Evolutionary conservation across 1,140 invertebrate species (phyloP).

Genomic region (Orussus abietinus): DNA sequence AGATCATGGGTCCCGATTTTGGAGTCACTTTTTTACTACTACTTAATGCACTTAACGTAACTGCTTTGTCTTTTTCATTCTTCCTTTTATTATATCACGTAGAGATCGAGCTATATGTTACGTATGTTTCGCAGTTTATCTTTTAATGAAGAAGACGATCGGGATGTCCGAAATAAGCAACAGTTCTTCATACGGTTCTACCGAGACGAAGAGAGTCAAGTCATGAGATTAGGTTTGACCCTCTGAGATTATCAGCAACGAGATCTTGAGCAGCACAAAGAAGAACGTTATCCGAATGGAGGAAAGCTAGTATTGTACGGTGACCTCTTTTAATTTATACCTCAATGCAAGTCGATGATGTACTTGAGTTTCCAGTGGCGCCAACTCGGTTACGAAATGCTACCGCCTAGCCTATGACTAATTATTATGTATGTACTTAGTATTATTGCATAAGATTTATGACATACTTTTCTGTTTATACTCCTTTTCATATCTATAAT

Average conservation of each 20-base stretch:
- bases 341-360: conserved; percentile 10
- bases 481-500: conserved; percentile 21
- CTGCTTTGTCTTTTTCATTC: too few relatives aligned
- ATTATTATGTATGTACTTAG: conserved; percentile 13
- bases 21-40: too few relatives aligned
- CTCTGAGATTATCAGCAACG: too few relatives aligned
- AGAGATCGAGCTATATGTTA: too few relatives aligned
- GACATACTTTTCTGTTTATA: conserved; percentile 22
- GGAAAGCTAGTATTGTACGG: conserved; percentile 12
- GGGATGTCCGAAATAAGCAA: conserved; percentile 81
- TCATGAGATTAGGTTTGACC: too few relatives aligned
- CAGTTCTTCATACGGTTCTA: conserved; percentile 73
- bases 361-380: conserved; percentile 11
- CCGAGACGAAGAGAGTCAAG: conserved; percentile 29
- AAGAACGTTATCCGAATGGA: conserved; percentile 10
- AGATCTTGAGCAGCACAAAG: too few relatives aligned
- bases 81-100: too few relatives aligned
- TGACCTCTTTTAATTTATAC: conserved; percentile 17
- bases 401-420: conserved; percentile 10
- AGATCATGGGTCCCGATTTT: too few relatives aligned
- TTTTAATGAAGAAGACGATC: conserved; percentile 73
- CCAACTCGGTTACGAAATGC: conserved; percentile 1
- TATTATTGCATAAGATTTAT: conserved; percentile 16
- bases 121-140: conserved; percentile 73
- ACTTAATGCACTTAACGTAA: too few relatives aligned